Evolutionary conservation across 2,113 vertebrate genomes (phyloP).

Genomic region (Anhinga rufa): DNA sequence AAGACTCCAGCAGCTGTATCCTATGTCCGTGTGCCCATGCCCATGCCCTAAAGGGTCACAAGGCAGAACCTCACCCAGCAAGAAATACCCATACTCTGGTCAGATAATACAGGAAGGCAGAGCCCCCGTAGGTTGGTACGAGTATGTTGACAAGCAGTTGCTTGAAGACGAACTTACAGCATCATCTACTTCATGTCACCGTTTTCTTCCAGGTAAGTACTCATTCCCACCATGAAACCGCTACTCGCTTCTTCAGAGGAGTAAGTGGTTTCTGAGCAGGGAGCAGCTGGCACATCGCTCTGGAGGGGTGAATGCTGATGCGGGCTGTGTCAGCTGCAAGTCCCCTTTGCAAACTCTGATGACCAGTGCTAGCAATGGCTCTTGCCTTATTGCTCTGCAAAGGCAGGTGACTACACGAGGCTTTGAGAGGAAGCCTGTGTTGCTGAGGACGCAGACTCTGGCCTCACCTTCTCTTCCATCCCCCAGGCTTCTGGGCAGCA

Average conservation of each 20-base stretch:
- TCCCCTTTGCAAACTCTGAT: not conserved
- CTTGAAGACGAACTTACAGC: not conserved
- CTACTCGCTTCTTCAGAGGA: not conserved
- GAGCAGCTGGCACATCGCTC: not conserved
- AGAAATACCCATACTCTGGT: not conserved
- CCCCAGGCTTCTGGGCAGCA: not conserved
- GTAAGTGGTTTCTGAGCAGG: not conserved
- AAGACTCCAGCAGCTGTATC: not conserved
- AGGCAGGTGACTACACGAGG: not conserved
- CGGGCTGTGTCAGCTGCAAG: not conserved
- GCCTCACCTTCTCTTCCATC: not conserved
- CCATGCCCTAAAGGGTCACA: not conserved
- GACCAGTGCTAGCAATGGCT: not conserved
- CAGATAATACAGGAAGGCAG: not conserved
- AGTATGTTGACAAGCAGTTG: not conserved
- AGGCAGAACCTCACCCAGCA: not conserved
- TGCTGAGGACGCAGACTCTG: not conserved
- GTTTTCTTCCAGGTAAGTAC: not conserved
- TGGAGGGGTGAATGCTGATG: not conserved
- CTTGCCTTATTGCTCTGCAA: not conserved
- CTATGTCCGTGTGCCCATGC: no score
- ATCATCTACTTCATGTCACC: not conserved
- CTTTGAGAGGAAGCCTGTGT: not conserved
- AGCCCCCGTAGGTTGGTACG: not conserved
- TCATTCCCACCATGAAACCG: accelerated